Evolutionary conservation across 2,113 vertebrate genomes (phyloP).

Genomic region (Malurus melanocephalus): DNA sequence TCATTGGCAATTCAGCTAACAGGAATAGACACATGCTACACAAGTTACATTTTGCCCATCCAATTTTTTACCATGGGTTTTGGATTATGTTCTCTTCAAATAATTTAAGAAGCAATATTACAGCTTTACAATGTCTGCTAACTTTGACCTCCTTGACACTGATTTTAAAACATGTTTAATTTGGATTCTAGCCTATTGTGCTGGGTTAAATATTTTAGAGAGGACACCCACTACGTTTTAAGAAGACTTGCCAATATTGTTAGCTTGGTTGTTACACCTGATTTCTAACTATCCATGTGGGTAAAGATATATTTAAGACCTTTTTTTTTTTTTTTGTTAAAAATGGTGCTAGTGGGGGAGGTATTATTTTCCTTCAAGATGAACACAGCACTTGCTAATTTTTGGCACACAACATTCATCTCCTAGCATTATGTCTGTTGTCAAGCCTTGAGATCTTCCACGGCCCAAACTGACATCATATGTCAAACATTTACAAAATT

Average conservation of each 20-base stretch:
- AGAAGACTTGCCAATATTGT: background rate
- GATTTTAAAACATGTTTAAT: background rate
- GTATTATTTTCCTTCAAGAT: background rate
- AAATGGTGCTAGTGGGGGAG: background rate
- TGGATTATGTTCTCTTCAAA: background rate
- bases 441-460: constrained; percentile 25
- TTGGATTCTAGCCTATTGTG: background rate
- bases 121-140: background rate
- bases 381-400: constrained; percentile 20
- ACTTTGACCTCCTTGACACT: background rate
- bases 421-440: constrained; percentile 15
- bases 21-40: background rate
- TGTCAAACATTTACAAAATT: constrained; percentile 38
- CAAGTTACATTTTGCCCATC: background rate
- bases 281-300: background rate
- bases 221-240: background rate
- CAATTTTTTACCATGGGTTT: background rate
- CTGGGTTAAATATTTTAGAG: background rate
- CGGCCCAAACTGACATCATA: constrained; percentile 24
- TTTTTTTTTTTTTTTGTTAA: background rate
- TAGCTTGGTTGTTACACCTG: background rate
- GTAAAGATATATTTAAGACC: background rate
- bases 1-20: background rate
- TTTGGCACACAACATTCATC: constrained; percentile 21
- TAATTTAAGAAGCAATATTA: background rate